Percentiles rank a stretch among this genome's conserved stretches.
Evolutionary conservation across 1,140 invertebrate genomes (phyloP).

Genomic region (Oedothorax gibbosus): DNA sequence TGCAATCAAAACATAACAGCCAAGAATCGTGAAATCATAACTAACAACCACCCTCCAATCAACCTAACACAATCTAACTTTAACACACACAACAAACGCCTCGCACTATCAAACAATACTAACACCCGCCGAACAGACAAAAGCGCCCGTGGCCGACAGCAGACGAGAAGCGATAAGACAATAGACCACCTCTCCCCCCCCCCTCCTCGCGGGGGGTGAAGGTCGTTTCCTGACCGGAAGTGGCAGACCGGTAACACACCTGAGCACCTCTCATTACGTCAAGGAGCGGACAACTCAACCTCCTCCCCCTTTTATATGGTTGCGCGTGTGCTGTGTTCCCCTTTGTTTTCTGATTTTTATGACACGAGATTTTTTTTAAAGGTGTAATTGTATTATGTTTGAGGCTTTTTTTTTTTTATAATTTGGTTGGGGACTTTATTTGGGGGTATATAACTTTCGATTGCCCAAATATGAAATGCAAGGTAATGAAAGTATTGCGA

Average conservation of each 20-base stretch:
- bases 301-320: not conserved
- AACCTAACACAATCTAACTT: not conserved
- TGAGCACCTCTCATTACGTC: slow-evolving; percentile 36
- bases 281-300: slow-evolving; percentile 21
- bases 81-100: not conserved
- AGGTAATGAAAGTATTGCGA: too few relatives aligned
- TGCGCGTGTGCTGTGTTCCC: not conserved
- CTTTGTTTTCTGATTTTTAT: not conserved
- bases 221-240: slow-evolving; percentile 46
- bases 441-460: too few relatives aligned
- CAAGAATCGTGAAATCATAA: not conserved
- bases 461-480: too few relatives aligned
- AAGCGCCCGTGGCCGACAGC: not conserved
- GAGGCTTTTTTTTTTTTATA: too few relatives aligned
- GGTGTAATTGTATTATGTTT: too few relatives aligned
- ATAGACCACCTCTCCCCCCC: not conserved
- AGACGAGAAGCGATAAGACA: slow-evolving; percentile 15
- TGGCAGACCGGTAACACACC: slow-evolving; percentile 52
- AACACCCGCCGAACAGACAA: not conserved
- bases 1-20: not conserved
- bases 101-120: not conserved
- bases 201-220: slow-evolving; percentile 13
- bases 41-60: not conserved
- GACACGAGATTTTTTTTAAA: too few relatives aligned
- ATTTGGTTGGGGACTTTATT: too few relatives aligned